Base-by-base conservation (phyloP, 2,888 invertebrate species). In the Syrista parreyssii region DNA sequence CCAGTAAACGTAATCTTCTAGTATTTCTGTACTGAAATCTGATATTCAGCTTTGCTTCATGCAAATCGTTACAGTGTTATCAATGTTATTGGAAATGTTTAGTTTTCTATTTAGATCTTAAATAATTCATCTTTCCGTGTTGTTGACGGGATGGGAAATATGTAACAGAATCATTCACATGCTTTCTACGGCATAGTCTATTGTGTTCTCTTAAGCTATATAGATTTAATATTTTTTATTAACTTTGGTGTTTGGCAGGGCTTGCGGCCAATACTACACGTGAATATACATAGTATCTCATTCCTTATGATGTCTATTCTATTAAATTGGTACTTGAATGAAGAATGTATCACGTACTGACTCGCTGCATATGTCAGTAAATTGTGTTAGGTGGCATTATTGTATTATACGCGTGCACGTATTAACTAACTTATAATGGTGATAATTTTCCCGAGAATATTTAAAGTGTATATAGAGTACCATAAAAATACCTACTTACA, bases 1-100 rank as follows among this genome's bases (percentile, higher is more conserved):
- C 69, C 40, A 68, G 78, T 72, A 82, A 82, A 82, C 75, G 86
- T 85, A 86, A 84, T 77, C 71, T 68, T 68, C 40, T 68, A 34
- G 34, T 76, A 55, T 55, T 23, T 55, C 9, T 55, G 23, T 23
- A 6, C 9, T 55, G 2, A 23, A 9, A 55, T 55, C 55, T 55
- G 23, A 55, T 55, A 23, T 23, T 55, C 55, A 23, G 55, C 55
- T 55, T 23, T 55, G 55, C 55, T 55, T 23, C 1, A 2, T 23
- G 55, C 6, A 2, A 55, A 55, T 55, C 55, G 23, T 55, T 55
- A 23, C 23, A 55, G 55, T 55, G 23, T 55, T 23, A 23, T 55
- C 55, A 55, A 23, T 55, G 55, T 55, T 9, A 55, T 55, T 23
- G 55, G 23, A 15, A 55, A 55, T 55, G 23, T 55, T 55, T 55